Conservation (phyloP, 1,140 invertebrate species). For the Neodiprion virginianus region DNA sequence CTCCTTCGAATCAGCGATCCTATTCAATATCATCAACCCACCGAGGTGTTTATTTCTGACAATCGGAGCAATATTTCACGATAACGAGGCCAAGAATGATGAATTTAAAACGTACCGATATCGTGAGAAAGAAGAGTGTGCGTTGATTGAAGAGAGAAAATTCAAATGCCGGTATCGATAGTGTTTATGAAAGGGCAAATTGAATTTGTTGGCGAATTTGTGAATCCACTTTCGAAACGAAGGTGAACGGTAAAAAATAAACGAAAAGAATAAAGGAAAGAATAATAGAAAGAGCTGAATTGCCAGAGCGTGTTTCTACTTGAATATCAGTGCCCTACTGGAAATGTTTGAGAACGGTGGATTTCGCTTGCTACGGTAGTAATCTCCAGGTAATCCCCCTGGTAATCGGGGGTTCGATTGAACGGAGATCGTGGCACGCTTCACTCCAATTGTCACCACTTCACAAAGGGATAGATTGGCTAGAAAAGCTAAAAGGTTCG, state of each 20-base stretch:
- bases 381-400: slow-evolving; percentile 1
- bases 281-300: background rate
- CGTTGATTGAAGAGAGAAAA: too few relatives aligned
- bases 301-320: background rate
- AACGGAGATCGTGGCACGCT: background rate
- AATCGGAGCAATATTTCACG: too few relatives aligned
- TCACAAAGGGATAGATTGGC: slow-evolving; percentile 1
- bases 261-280: background rate
- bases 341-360: slow-evolving; percentile 1
- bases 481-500: background rate
- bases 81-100: too few relatives aligned
- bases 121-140: too few relatives aligned
- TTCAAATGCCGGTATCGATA: too few relatives aligned
- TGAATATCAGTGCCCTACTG: background rate
- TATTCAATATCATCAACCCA: background rate
- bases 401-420: slow-evolving; percentile 2
- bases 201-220: background rate
- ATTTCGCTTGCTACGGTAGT: background rate
- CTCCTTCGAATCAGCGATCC: background rate
- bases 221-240: too few relatives aligned
- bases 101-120: too few relatives aligned
- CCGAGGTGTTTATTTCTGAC: background rate
- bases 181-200: background rate
- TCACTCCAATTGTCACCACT: background rate
- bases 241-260: background rate